Percentiles rank a stretch among this genome's conserved stretches.
Conservation (phyloP, 2,888 invertebrate genomes). For the Pristionchus mayeri region DNA sequence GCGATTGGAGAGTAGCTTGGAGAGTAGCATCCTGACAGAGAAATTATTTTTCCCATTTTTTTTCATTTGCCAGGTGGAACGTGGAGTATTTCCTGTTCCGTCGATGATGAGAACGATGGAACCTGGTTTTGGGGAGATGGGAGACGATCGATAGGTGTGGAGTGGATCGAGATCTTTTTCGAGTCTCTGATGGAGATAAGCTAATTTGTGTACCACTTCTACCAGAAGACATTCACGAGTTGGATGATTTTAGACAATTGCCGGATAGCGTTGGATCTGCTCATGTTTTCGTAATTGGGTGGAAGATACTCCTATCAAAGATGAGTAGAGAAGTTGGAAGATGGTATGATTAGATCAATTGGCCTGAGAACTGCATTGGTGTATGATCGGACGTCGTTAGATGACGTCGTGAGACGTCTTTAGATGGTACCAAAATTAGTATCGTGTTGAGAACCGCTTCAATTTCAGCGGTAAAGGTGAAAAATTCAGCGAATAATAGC, state of each 20-base stretch:
- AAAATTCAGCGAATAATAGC: background rate
- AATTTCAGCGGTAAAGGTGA: background rate
- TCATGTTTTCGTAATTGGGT: background rate
- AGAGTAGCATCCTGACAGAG: background rate
- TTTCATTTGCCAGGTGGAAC: background rate
- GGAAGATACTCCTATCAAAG: background rate
- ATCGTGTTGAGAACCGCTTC: background rate
- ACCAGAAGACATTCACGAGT: background rate
- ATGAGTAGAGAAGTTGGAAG: background rate
- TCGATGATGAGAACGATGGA: background rate
- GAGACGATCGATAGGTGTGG: background rate
- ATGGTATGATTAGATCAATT: background rate
- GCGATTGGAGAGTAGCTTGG: background rate
- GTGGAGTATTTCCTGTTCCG: background rate
- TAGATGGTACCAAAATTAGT: background rate
- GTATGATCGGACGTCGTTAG: background rate
- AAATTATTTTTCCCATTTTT: background rate
- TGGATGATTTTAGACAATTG: background rate
- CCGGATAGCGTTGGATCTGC: background rate
- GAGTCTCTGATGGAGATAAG: background rate
- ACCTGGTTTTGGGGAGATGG: background rate
- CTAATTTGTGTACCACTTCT: background rate
- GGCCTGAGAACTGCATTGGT: slow-evolving; percentile 8
- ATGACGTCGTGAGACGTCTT: slow-evolving; percentile 9
- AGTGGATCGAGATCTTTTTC: background rate